Evolutionary conservation across 2,888 invertebrate species (phyloP).

Genomic region (Clepsis dumicolana): DNA sequence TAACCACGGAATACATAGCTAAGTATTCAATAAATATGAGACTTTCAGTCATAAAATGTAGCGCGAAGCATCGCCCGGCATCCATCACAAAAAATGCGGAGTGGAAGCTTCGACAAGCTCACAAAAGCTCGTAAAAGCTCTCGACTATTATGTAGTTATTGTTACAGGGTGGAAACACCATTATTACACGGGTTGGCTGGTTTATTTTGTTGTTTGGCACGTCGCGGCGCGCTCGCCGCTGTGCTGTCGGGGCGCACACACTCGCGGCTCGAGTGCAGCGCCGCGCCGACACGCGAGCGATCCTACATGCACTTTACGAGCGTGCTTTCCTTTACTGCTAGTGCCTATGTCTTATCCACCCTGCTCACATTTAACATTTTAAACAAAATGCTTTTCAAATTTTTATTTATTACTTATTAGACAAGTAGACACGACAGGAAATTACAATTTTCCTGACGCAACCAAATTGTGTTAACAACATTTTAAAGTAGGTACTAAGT

Average conservation of each 20-base stretch:
- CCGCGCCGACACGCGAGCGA: conserved; percentile 40
- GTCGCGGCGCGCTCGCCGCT: conserved; percentile 61
- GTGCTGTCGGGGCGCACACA: conserved; percentile 49
- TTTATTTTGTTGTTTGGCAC: conserved; percentile 81
- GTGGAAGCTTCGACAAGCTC: conserved; percentile 83
- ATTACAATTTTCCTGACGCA: neutral
- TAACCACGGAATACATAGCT: conserved; percentile 56
- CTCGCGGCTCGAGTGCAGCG: conserved; percentile 22
- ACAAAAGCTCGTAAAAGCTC: conserved; percentile 86
- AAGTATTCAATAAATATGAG: conserved; percentile 81
- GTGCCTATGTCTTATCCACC: conserved; percentile 20
- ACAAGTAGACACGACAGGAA: neutral
- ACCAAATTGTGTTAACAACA: neutral
- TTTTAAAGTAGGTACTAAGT: neutral
- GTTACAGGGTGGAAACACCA: conserved; percentile 86
- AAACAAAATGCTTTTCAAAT: neutral
- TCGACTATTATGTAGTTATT: conserved; percentile 86
- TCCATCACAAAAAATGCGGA: conserved; percentile 80
- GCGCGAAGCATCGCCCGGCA: conserved; percentile 65
- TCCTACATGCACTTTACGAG: conserved; percentile 44
- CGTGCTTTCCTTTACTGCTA: conserved; percentile 15
- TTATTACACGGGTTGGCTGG: conserved; percentile 79
- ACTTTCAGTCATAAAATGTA: conserved; percentile 70
- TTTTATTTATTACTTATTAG: neutral
- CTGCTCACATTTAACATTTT: neutral